These are phyloP conservation scores for Leptodactylus fuscus DNA, from an alignment of 2,113 vertebrate species.

Conservation along the genomic window DNA sequence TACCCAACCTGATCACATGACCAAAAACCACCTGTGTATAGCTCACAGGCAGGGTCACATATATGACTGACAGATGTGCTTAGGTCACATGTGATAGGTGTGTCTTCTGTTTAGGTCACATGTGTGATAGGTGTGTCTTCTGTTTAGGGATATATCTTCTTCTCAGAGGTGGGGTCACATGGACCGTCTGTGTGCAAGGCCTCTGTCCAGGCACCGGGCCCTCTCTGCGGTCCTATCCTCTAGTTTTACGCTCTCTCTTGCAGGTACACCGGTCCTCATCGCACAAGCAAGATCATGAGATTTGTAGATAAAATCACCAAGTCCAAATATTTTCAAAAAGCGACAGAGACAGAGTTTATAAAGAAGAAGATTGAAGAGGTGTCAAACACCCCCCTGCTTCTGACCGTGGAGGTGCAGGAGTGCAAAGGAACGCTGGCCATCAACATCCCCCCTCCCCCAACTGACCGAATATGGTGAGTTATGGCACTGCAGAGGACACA, in stretches of 20 bases:
- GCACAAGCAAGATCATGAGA: slow-evolving; percentile 98
- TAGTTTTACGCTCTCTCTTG: too few species aligned
- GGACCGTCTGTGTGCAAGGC: too few species aligned
- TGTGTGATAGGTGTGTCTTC: too few species aligned
- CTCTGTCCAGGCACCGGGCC: too few species aligned
- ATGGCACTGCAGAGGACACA: too few species aligned
- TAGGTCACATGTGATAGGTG: too few species aligned
- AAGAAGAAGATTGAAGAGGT: slow-evolving; percentile 99
- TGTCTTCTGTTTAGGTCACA: too few species aligned
- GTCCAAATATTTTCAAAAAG: slow-evolving; percentile 99
- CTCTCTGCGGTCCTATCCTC: too few species aligned
- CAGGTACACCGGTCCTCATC: slow-evolving; percentile 90
- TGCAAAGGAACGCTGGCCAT: slow-evolving; percentile 90
- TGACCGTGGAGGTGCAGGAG: slow-evolving; percentile 97
- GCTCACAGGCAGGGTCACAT: neutral
- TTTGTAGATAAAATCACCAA: slow-evolving; percentile 99
- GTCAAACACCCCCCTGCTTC: slow-evolving; percentile 94
- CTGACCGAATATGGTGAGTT: slow-evolving; percentile 95
- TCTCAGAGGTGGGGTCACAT: too few species aligned
- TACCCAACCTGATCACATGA: too few species aligned
- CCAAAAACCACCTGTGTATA: neutral
- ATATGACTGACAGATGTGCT: neutral
- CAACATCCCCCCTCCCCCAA: slow-evolving; percentile 97
- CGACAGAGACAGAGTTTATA: slow-evolving; percentile 97
- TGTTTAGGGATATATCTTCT: too few species aligned